Conservation (phyloP, 2,888 invertebrate genomes). For the Laothoe populi region DNA sequence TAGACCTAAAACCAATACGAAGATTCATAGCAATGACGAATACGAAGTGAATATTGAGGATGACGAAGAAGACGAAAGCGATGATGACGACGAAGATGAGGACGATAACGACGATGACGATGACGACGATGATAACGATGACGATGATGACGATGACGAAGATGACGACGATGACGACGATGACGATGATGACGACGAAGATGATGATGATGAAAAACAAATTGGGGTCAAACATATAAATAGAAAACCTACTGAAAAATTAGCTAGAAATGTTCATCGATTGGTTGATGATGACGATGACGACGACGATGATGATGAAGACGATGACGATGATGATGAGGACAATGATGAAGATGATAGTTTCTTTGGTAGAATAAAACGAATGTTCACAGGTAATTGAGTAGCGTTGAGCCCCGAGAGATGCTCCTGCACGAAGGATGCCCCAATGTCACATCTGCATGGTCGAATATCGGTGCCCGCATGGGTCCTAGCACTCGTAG, state of each 20-base stretch:
- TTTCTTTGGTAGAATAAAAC: conserved; percentile 80
- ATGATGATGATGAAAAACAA: conserved; percentile 60
- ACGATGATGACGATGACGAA: conserved; percentile 74
- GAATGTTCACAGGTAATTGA: conserved; percentile 81
- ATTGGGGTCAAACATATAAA: conserved; percentile 60
- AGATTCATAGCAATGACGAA: conserved; percentile 46
- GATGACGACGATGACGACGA: conserved; percentile 55
- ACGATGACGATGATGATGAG: conserved; percentile 76
- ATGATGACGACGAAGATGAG: conserved; percentile 76
- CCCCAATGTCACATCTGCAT: conserved; percentile 78
- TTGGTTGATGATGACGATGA: conserved; percentile 43
- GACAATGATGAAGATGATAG: conserved; percentile 79
- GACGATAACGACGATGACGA: conserved; percentile 69
- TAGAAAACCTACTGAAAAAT: background rate
- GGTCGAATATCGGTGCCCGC: conserved; percentile 59
- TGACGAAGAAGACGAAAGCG: conserved; percentile 60
- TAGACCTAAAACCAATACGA: conserved; percentile 19
- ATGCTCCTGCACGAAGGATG: conserved; percentile 65
- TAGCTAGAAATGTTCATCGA: background rate
- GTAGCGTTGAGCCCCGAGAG: conserved; percentile 69
- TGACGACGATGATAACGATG: conserved; percentile 57
- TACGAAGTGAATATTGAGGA: conserved; percentile 61
- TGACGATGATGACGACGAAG: conserved; percentile 72
- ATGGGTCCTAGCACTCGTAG: conserved; percentile 78
- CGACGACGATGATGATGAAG: conserved; percentile 62